phyloP scores from a whole-genome alignment of 2,888 invertebrate genomes.

The Caenorhabditis sinica region DNA sequence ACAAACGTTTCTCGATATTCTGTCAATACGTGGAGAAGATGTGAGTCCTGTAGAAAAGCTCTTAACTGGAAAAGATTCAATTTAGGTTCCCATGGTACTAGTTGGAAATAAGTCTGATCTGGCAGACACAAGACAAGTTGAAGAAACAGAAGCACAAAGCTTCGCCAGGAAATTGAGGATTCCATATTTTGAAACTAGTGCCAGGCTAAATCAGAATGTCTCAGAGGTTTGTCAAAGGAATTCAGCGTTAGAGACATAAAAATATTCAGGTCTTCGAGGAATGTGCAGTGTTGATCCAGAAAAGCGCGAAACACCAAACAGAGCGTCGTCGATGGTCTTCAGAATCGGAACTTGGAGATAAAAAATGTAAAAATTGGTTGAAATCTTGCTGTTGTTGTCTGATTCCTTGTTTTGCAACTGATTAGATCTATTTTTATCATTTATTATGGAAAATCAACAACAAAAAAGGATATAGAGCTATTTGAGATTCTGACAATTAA shows the following conservation, averaged over 20 bases:
- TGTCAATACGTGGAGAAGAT: conserved; percentile 37
- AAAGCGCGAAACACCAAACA: conserved; percentile 17
- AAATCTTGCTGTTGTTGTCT: conserved; percentile 62
- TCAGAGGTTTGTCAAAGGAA: conserved; percentile 88
- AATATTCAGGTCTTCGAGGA: conserved; percentile 59
- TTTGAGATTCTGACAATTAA: conserved; percentile 47
- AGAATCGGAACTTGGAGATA: conserved; percentile 56
- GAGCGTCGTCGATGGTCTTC: conserved; percentile 60
- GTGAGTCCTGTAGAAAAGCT: conserved; percentile 31
- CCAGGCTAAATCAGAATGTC: conserved; percentile 99
- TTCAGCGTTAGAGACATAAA: neutral
- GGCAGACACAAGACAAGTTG: conserved; percentile 98
- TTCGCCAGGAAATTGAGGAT: conserved; percentile 86
- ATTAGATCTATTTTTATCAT: conserved; percentile 18
- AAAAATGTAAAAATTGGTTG: conserved; percentile 56
- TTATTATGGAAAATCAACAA: conserved; percentile 46
- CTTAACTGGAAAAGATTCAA: neutral
- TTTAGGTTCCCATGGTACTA: conserved; percentile 92
- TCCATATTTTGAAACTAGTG: conserved; percentile 99
- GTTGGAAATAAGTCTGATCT: conserved; percentile 99
- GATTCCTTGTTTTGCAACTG: conserved; percentile 50
- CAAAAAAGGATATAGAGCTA: conserved; percentile 15
- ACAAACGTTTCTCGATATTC: conserved; percentile 86
- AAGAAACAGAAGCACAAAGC: conserved; percentile 89
- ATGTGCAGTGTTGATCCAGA: conserved; percentile 59